Conservation (phyloP, 2,888 invertebrate species). For the Euplagia quadripunctaria region DNA sequence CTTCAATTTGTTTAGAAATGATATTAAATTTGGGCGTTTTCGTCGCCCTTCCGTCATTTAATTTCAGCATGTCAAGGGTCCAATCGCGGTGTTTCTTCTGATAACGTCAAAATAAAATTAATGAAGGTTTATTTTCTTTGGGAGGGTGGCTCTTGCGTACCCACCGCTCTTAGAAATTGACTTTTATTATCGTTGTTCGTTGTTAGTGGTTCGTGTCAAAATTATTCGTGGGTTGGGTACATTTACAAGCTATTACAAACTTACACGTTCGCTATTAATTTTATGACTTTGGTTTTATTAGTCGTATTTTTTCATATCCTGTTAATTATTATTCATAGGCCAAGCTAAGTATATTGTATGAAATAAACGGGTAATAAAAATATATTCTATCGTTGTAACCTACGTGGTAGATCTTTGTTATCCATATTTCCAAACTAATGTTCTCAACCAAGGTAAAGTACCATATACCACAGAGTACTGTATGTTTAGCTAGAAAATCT, state of each 20-base stretch:
- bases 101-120: constrained; percentile 59
- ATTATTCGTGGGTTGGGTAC: constrained; percentile 4
- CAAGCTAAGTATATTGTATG: not conserved
- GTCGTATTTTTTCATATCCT: not conserved
- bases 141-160: constrained; percentile 22
- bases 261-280: constrained; percentile 5
- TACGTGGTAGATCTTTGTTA: no score
- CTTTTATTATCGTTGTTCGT: constrained; percentile 9
- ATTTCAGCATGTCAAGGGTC: constrained; percentile 42
- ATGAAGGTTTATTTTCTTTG: constrained; percentile 36
- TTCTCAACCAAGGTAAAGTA: no score
- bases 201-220: constrained; percentile 5
- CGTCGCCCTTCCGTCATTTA: constrained; percentile 44
- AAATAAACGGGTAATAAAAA: not conserved
- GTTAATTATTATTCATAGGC: not conserved
- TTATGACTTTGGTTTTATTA: constrained; percentile 2
- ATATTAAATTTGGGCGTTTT: constrained; percentile 31
- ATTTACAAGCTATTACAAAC: constrained; percentile 13
- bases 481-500: no score
- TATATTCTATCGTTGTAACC: no score
- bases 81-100: constrained; percentile 52
- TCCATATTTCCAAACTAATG: no score
- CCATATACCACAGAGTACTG: no score
- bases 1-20: constrained; percentile 1
- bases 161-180: constrained; percentile 10